Base-by-base conservation (phyloP, 2,797 vertebrate genomes). In the Scarus forsteni region DNA sequence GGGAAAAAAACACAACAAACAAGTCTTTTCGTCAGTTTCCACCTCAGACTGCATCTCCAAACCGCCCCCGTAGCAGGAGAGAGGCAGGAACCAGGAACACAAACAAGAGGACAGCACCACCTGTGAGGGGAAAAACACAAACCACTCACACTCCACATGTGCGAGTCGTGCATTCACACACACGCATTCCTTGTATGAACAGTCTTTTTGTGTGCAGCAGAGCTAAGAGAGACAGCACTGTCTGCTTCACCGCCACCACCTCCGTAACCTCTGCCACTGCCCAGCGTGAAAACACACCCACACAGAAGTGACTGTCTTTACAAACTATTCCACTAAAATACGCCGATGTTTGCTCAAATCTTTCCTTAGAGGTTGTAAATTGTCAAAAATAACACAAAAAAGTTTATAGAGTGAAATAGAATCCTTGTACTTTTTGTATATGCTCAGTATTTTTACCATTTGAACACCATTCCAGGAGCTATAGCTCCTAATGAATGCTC, bases 141-240 rank as follows among this genome's bases (percentile, higher is more conserved):
- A 78, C 86, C 83, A 72, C 83, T 51, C 48, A 79, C 72, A 34
- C 67, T 66, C 73, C 58, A 56, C 82, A 83, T 18, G 70, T 8
- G 76, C 83, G 64, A 60, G 27, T 27, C 27, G 39, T 10, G 52
- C 48, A 55, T 27, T 51, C 65, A 34, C 70, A 76, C 66, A 60
- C 66, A 60, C 66, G 55, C 80, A 75, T 80, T 87, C 85, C 87
- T 79, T 16, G 50, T 71, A 91, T 89, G 85, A 92, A 92, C 81
- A 82, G 85, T 73, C 70, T 79, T 85, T 81, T 88, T 92, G 88
- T 94, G 87, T 82, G 86, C 73, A 62, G 80, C 35, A 67, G 80
- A 77, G 80, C 66, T 85, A 81, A 88, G 88, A 86, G 89, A 92
- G 83, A 90, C 87, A 87, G 80, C 83, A 84, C 83, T 89, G 90